Conservation (phyloP, 2,113 vertebrate genomes). For the Cheilinus undulatus region DNA sequence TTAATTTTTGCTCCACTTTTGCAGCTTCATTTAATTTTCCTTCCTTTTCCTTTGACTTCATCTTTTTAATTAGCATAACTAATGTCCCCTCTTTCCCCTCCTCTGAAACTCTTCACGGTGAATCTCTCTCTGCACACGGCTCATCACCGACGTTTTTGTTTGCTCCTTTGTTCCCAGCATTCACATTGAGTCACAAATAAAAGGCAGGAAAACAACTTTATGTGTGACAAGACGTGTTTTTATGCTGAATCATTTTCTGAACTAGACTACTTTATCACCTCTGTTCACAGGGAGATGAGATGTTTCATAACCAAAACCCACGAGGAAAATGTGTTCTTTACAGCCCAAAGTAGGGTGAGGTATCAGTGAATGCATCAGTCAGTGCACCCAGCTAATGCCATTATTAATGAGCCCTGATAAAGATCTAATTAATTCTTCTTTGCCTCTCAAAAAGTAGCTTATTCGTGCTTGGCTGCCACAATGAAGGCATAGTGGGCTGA, state of each 20-base stretch:
- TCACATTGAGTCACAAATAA: constrained; percentile 21
- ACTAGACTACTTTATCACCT: neutral
- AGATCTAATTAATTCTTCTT: neutral
- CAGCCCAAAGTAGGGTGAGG: neutral
- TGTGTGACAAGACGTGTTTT: constrained; percentile 1
- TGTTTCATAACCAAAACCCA: neutral
- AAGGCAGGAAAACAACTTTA: constrained; percentile 16
- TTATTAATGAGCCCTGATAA: neutral
- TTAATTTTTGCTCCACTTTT: constrained; percentile 56
- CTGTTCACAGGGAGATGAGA: neutral
- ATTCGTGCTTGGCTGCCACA: neutral
- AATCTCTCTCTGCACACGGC: constrained; percentile 41
- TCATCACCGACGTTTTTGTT: constrained; percentile 46
- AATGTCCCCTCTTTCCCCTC: constrained; percentile 51
- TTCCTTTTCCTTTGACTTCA: constrained; percentile 54
- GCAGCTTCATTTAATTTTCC: constrained; percentile 61
- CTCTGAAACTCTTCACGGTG: constrained; percentile 39
- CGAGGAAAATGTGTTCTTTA: neutral
- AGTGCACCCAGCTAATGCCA: neutral
- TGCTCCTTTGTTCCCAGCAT: constrained; percentile 24
- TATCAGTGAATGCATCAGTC: neutral
- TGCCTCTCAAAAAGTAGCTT: neutral
- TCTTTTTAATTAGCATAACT: constrained; percentile 73
- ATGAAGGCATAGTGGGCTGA: no score
- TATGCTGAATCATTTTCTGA: constrained; percentile 4